phyloP scores from a whole-genome alignment of 2,888 invertebrate genomes.

The Lamellibrachia columna region DNA sequence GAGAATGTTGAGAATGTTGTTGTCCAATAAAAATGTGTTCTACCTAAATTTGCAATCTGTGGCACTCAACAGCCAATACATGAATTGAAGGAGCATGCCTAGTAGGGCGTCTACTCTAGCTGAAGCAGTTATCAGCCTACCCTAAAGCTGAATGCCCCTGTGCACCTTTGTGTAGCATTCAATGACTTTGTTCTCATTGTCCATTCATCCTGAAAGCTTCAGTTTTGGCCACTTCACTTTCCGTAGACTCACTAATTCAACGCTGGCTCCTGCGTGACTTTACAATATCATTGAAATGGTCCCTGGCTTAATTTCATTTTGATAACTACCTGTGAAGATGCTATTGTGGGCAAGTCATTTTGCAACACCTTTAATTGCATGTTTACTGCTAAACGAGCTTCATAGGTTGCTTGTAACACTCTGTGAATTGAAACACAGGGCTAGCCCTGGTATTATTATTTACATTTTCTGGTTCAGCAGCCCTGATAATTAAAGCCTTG shows the following conservation, averaged over 20 bases:
- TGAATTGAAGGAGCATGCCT: not conserved
- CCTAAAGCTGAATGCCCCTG: not conserved
- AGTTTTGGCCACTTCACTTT: not conserved
- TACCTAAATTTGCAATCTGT: not conserved
- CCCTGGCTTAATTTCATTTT: not conserved
- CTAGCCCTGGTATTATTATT: not conserved
- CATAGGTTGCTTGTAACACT: not conserved
- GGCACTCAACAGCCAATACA: not conserved
- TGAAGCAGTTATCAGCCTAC: not conserved
- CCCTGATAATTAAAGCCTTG: not conserved
- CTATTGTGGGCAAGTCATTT: not conserved
- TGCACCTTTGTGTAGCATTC: not conserved
- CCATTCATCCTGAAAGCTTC: not conserved
- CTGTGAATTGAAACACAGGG: not conserved
- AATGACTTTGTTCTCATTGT: not conserved
- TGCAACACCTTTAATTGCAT: not conserved
- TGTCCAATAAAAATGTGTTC: not conserved
- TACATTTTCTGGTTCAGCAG: not conserved
- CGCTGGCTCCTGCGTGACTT: not conserved
- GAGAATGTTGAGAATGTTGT: not conserved
- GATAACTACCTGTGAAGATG: not conserved
- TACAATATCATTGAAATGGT: not conserved
- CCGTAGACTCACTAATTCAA: not conserved
- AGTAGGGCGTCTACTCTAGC: not conserved
- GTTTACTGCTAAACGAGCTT: constrained; percentile 3